Base-by-base conservation (phyloP, 2,888 invertebrate species). In the Limnephilus rhombicus region DNA sequence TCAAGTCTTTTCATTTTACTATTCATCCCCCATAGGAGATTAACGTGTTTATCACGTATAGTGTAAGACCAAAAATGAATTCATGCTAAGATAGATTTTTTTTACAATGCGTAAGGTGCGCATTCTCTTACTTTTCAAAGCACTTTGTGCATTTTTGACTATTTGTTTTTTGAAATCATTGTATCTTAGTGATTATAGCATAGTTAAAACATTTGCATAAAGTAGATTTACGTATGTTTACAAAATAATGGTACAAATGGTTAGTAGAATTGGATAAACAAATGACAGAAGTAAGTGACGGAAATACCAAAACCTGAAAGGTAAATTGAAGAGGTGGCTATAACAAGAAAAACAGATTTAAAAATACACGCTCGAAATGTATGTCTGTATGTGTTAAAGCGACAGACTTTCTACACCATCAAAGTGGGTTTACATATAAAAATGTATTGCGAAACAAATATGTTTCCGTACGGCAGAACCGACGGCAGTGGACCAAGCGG, bases 371-470 rank as follows among this genome's bases (percentile, higher is more conserved):
- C 68, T 68, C 24, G n/a, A 12, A 45, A 24, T 68, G 24, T 0
- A 68, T n/a, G 41, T 45, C 31, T 31, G 86, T 86, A 49, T 49
- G 68, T 83, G 86, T 12, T n/a, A 86, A 83, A 88, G 34, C 31
- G 49, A n/a, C n/a, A 29, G 31, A 90, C 90, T 90, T 90, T 90
- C 90, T 90, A 90, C 82, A 45, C 7, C 49, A 82, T 90, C 31
- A 85, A 68, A 53, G 83, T 85, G 81, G 85, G 68, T 90, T 90
- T 85, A 91, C 45, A 88, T 91, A 81, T 88, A 91, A 88, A 82
- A 91, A 82, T 81, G 29, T 68, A 91, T 91, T 91, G 88, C 91
- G 91, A 91, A 91, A 91, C 88, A 88, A 31, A 91, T 89, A 89
- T 89, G 80, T 89, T 87, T 49, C 68, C 29, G 88, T 80, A 80